Evolutionary conservation across 2,888 invertebrate genomes (phyloP).

Genomic region (Hydraecia micacea): DNA sequence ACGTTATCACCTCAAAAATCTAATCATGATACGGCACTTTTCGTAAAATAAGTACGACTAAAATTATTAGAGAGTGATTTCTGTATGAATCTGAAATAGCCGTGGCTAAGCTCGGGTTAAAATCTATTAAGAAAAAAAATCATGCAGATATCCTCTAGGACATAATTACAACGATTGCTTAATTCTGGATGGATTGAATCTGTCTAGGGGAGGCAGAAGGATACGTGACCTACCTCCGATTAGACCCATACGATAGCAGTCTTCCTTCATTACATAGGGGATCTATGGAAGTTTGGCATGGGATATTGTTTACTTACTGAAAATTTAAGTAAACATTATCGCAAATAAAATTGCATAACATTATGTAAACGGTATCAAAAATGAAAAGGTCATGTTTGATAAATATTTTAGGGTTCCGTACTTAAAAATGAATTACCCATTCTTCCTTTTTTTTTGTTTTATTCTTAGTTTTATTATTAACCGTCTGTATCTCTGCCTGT

Average conservation of each 20-base stretch:
- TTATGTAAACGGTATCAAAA: background rate
- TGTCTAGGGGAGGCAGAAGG: background rate
- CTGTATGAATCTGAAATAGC: background rate
- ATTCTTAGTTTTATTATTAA: background rate
- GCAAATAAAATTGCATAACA: background rate
- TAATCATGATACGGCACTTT: conserved; percentile 13
- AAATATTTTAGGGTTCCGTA: background rate
- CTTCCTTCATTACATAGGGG: background rate
- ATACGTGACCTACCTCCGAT: background rate
- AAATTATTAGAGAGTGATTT: conserved; percentile 16
- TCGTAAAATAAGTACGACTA: background rate
- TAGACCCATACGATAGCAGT: background rate
- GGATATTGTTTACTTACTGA: background rate
- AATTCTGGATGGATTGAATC: background rate
- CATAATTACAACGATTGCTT: background rate
- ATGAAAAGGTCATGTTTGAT: background rate
- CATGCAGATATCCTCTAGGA: background rate
- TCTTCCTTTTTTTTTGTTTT: background rate
- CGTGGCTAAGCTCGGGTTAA: too few relatives aligned
- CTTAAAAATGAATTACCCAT: background rate
- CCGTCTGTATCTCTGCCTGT: background rate
- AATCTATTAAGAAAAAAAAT: background rate
- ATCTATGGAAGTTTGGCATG: background rate
- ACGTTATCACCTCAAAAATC: too few relatives aligned
- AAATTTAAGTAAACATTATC: background rate